Base-by-base conservation (phyloP, 2,888 invertebrate genomes). In the Phlogophora meticulosa region DNA sequence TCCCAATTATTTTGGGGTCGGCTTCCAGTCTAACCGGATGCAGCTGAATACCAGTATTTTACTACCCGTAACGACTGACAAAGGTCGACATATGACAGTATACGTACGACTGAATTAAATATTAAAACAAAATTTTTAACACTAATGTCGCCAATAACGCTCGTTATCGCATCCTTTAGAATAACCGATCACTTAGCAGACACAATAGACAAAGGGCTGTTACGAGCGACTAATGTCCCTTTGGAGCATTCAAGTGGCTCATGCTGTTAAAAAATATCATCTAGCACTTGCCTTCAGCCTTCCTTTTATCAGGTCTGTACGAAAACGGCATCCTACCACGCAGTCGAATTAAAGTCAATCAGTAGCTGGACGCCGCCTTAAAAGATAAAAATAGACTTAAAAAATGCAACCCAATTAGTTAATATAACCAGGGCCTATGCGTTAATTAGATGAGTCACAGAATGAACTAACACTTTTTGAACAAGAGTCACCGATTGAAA, bases 231-330 rank as follows among this genome's bases (percentile, higher is more conserved):
- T n/a, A n/a, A n/a, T n/a, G n/a, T n/a, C n/a, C n/a, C n/a, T n/a
- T n/a, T n/a, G n/a, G n/a, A n/a, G n/a, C n/a, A n/a, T n/a, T n/a
- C n/a, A n/a, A n/a, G n/a, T n/a, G n/a, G n/a, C n/a, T n/a, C n/a
- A n/a, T n/a, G n/a, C n/a, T n/a, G n/a, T n/a, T n/a, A n/a, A n/a
- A n/a, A n/a, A n/a, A n/a, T n/a, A 72, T 34, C 1, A 51, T 51
- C 62, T 72, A 72, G 17, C 36, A 67, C 36, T 71, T 71, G 60
- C 71, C 49, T 71, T 43, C 61, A 22, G 71, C n/a, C 15, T 36
- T 49, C 61, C 61, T 60, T 10, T 61, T 71, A 38, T 64, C n/a
- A 5, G 32, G 11, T 15, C 13, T 63, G 46, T 40, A n/a, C 3
- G 13, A 38, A 34, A 10, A 59, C n/a, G 40, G 4, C 49, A 68